Conservation (phyloP, 2,113 vertebrate genomes). For the Macaca mulatta region DNA sequence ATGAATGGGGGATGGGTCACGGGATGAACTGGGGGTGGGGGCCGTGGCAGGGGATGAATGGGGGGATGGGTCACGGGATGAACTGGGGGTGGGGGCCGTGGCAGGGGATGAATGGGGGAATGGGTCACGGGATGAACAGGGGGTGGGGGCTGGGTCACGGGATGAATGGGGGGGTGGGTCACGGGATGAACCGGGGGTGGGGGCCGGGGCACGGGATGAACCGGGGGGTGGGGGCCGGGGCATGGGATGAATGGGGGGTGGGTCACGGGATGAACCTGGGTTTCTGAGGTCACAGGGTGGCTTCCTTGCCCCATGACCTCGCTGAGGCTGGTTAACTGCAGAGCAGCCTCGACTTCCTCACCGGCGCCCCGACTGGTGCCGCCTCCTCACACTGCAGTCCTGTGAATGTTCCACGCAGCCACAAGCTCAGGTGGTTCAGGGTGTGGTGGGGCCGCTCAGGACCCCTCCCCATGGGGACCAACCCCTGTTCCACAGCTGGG, state of each 20-base stretch:
- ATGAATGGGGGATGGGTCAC: no score
- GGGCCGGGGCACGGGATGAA: rapidly evolving
- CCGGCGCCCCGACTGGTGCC: rapidly evolving
- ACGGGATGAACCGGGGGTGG: no score
- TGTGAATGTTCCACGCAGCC: neutral
- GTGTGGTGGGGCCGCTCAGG: neutral
- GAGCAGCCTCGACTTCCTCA: rapidly evolving
- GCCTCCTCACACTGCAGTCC: neutral
- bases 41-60: no score
- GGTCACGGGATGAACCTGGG: no score
- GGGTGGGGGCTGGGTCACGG: no score
- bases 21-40: no score
- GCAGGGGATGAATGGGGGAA: no score
- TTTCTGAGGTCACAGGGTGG: rapidly evolving
- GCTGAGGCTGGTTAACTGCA: neutral
- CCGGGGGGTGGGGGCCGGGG: rapidly evolving
- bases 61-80: no score
- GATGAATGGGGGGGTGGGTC: no score
- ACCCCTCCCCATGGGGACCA: neutral
- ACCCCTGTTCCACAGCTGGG: neutral
- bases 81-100: no score
- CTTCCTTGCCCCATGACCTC: neutral
- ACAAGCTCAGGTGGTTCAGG: rapidly evolving
- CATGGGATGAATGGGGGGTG: no score
- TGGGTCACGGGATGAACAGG: rapidly evolving